A percentile compares a stretch with the other conserved stretches of the same genome.
phyloP scores from a whole-genome alignment of 2,797 vertebrate genomes.

The Sternarchorhynchus goeldii region DNA sequence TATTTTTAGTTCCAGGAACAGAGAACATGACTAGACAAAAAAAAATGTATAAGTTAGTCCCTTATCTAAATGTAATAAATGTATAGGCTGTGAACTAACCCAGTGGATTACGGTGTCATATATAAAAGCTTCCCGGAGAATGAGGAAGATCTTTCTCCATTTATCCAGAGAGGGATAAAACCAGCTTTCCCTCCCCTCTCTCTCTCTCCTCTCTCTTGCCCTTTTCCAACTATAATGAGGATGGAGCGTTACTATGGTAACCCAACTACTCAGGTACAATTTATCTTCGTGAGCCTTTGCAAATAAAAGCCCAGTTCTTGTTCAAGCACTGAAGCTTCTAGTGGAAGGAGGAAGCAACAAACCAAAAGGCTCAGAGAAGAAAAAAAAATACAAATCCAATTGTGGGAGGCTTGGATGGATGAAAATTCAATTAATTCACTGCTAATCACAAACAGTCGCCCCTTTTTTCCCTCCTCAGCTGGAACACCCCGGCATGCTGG shows the following conservation, averaged over 20 bases:
- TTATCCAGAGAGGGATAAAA: constrained; percentile 49
- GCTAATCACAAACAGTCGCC: constrained; percentile 48
- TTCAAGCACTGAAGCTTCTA: constrained; percentile 42
- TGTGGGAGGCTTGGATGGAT: constrained; percentile 41
- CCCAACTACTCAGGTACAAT: constrained; percentile 56
- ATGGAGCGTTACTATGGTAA: constrained; percentile 63
- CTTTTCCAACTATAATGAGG: constrained; percentile 58
- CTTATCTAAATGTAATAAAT: constrained; percentile 50
- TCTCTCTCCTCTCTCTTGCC: constrained; percentile 48
- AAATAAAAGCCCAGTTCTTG: constrained; percentile 49
- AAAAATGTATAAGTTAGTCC: constrained; percentile 20
- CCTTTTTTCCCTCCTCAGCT: constrained; percentile 30
- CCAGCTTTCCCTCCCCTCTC: constrained; percentile 9
- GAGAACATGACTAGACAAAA: constrained; percentile 43
- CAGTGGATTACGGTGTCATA: constrained; percentile 42
- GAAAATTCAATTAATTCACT: constrained; percentile 52
- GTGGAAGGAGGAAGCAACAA: constrained; percentile 22
- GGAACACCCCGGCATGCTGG: constrained; percentile 23
- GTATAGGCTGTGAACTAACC: constrained; percentile 33
- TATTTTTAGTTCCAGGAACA: constrained; percentile 44
- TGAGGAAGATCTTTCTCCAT: constrained; percentile 40
- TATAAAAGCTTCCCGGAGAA: constrained; percentile 37
- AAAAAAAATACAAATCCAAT: constrained; percentile 24
- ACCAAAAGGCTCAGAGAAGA: constrained; percentile 11
- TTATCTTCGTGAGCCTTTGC: constrained; percentile 57